Base-by-base conservation (phyloP, 1,140 invertebrate species). In the Archegozetes longisetosus region DNA sequence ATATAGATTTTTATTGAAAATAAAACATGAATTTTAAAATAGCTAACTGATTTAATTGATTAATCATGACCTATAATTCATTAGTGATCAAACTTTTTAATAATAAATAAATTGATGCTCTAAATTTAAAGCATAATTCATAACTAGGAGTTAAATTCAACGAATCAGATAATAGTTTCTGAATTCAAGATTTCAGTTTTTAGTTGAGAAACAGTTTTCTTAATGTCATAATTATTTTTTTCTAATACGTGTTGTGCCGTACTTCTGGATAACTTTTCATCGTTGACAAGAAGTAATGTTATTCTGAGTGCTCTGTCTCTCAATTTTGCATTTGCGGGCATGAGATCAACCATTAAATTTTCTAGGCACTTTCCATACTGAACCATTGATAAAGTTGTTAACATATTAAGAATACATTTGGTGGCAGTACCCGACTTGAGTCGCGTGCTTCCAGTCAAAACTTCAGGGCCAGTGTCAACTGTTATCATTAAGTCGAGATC, bases 311-410 rank as follows among this genome's bases (percentile, higher is more conserved):
- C 55, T 29, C 55, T 26, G 22, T 57, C 55, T 27, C 55, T 3
- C 9, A 57, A 22, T 22, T 57, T 57, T 12, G 53, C 55, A 48
- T 57, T 57, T 2, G 27, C 3, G 4, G 55, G 55, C 55, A 53
- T 57, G 26, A 57, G 29, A 22, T 57, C 55, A 13, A 57, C 55
- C 55, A 57, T 57, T 28, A 57, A 26, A 57, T 57, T 57, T 28
- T 57, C 55, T 3, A 57, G 22, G 25, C 55, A 57, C 22, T 57
- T 57, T 2, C 55, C 55, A 22, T 46, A 63, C 9, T 56, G 40
- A 13, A 69, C 63, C 68, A 69, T 69, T 12, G 67, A 63, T 2
- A 66, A 28, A 13, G 68, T 69, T 3, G 68, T 64, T 3, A 69
- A 47, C 61, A 68, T 69, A 51, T 69, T 69, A 1, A 69, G 62